These are phyloP conservation scores for Odobenus rosmarus DNA, from an alignment of 2,113 vertebrate species.

Conservation along the genomic window DNA sequence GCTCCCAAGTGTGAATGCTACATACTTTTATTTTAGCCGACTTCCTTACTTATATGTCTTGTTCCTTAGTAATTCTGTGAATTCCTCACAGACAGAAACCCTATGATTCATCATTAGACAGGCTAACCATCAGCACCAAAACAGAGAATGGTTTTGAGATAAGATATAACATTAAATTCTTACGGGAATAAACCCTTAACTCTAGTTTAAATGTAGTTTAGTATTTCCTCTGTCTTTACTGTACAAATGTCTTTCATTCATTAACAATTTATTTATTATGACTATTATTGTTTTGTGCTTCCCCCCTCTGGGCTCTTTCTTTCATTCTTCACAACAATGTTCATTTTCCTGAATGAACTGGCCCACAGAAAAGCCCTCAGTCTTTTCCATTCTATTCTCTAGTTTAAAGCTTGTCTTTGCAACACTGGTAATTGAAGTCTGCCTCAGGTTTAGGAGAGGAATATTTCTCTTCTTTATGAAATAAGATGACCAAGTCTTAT, in stretches of 20 bases:
- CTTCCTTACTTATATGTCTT: not conserved
- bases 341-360: not conserved
- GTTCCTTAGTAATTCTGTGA: not conserved
- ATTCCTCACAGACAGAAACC: not conserved
- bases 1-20: not conserved
- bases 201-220: not conserved
- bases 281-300: not conserved
- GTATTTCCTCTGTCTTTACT: not conserved
- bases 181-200: not conserved
- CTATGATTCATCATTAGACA: slow-evolving; percentile 18
- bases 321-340: not conserved
- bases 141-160: not conserved
- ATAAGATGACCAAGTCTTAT: not conserved
- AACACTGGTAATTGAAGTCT: not conserved
- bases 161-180: not conserved
- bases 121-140: not conserved
- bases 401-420: not conserved
- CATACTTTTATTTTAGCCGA: not conserved
- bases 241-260: not conserved
- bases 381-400: not conserved
- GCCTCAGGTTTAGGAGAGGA: not conserved
- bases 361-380: not conserved
- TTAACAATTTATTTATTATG: not conserved
- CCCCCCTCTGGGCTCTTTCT: not conserved
- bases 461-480: not conserved